Evolutionary conservation across 2,113 vertebrate species (phyloP).

Genomic region (Microtus pennsylvanicus): DNA sequence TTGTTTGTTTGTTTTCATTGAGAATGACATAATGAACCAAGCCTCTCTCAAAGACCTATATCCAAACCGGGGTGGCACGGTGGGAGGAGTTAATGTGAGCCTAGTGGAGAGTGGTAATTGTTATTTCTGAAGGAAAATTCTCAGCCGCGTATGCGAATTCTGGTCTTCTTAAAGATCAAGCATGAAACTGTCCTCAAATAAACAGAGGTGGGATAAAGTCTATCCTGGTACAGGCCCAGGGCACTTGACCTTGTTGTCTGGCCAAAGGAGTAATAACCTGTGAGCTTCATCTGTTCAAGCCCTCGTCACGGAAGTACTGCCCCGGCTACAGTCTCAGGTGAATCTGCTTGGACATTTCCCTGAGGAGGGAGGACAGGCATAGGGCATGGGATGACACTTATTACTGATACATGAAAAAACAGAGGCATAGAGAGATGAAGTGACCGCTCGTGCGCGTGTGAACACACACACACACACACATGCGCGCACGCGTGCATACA

Average conservation of each 20-base stretch:
- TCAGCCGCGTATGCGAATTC: background rate
- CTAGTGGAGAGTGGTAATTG: background rate
- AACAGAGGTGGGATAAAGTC: background rate
- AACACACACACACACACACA: too few relatives aligned
- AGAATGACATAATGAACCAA: background rate
- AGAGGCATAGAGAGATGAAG: background rate
- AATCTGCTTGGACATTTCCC: background rate
- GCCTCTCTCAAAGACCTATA: background rate
- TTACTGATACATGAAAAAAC: background rate
- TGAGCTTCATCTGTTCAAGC: background rate
- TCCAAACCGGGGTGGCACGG: background rate
- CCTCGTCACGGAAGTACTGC: background rate
- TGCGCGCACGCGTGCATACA: too few relatives aligned
- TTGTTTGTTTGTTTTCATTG: background rate
- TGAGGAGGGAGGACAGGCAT: background rate
- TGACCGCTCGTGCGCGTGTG: too few relatives aligned
- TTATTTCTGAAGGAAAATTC: background rate
- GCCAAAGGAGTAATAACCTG: background rate
- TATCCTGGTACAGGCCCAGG: rapidly evolving
- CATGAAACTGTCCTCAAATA: background rate
- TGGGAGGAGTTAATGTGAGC: background rate
- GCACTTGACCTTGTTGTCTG: background rate
- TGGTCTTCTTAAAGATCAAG: background rate
- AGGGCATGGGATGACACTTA: background rate
- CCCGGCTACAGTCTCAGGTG: background rate